These are phyloP conservation scores for Choristoneura rosaceana DNA, from an alignment of 2,888 invertebrate genomes.

Conservation along the genomic window DNA sequence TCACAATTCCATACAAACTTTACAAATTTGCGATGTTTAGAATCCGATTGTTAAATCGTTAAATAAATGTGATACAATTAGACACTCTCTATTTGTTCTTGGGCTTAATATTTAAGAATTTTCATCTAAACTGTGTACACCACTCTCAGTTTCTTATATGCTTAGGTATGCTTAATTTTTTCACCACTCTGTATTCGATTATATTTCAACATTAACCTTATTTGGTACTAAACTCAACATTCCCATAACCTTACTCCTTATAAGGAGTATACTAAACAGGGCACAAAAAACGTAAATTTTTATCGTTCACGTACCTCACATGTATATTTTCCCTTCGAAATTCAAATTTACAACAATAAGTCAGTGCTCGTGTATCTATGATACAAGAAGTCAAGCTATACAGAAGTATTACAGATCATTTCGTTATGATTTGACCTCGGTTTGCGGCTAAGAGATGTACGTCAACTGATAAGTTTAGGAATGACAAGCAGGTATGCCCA, in stretches of 20 bases:
- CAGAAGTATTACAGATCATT: background rate
- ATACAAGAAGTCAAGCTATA: background rate
- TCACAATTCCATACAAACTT: background rate
- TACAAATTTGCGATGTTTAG: background rate
- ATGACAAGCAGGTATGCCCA: conserved; percentile 12
- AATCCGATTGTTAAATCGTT: background rate
- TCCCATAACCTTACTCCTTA: background rate
- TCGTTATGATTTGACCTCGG: background rate
- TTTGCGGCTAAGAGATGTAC: conserved; percentile 11
- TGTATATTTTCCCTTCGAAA: background rate
- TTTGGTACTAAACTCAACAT: background rate
- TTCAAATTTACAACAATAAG: background rate
- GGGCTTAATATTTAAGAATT: too few relatives aligned
- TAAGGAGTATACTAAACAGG: too few relatives aligned
- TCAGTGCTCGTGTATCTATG: background rate
- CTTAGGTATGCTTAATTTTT: background rate
- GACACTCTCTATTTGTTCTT: background rate
- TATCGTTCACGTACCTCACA: background rate
- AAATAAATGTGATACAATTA: background rate
- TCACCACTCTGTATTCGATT: background rate
- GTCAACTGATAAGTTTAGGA: conserved; percentile 13
- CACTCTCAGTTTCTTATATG: background rate
- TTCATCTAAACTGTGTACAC: too few relatives aligned
- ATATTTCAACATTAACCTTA: background rate
- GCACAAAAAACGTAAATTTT: background rate